Conservation (phyloP, 2,888 invertebrate species). For the Melanophora roralis region DNA sequence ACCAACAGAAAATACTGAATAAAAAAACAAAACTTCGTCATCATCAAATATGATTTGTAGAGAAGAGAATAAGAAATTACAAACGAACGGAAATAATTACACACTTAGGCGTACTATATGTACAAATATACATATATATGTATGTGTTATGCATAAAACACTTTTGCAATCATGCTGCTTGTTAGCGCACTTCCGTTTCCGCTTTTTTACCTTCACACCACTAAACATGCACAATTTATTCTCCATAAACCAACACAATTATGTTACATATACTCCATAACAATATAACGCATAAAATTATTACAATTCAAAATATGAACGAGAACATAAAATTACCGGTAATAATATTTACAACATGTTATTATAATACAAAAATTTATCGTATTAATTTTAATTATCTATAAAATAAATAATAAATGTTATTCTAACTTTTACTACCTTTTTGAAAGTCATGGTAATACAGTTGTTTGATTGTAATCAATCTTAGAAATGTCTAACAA, state of each 20-base stretch:
- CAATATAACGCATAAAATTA: slow-evolving; percentile 10
- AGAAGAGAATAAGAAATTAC: slow-evolving; percentile 54
- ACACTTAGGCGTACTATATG: slow-evolving; percentile 55
- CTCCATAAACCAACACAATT: background rate
- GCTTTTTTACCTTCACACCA: slow-evolving; percentile 38
- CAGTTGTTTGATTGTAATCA: background rate
- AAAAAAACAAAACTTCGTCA: slow-evolving; percentile 10
- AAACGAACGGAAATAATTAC: slow-evolving; percentile 59
- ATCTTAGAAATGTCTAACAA: too few species aligned
- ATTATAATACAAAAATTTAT: slow-evolving; percentile 37
- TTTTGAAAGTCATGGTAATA: too few species aligned
- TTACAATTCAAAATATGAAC: slow-evolving; percentile 21
- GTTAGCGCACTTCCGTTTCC: slow-evolving; percentile 61
- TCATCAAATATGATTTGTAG: slow-evolving; percentile 36
- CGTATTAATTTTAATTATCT: slow-evolving; percentile 16
- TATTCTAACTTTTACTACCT: slow-evolving; percentile 12
- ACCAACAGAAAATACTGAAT: background rate
- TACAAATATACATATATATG: too few species aligned
- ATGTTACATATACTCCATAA: background rate
- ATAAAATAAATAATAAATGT: background rate
- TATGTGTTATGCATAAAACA: slow-evolving; percentile 40
- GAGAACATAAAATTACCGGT: slow-evolving; percentile 42
- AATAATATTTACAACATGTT: slow-evolving; percentile 3
- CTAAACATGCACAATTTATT: background rate
- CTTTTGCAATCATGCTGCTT: slow-evolving; percentile 58